Conservation (phyloP, 2,888 invertebrate species). For the Macaria liturata region DNA sequence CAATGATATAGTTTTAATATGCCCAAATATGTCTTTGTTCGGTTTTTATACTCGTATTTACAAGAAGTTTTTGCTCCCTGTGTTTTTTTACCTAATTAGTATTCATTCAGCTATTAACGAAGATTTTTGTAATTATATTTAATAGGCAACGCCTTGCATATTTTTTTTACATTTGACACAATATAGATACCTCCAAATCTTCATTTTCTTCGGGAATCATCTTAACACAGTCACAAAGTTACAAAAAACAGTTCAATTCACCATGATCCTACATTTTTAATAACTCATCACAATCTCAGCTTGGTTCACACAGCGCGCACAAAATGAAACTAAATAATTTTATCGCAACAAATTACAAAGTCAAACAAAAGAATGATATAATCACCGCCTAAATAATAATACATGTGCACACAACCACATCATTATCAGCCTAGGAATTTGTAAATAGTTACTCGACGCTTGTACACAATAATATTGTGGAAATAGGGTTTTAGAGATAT, state of each 20-base stretch:
- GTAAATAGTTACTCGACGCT: conserved; percentile 2
- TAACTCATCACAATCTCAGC: not conserved
- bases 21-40: no score
- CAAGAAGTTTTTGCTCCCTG: no score
- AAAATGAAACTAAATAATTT: conserved; percentile 25
- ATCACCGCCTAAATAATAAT: conserved; percentile 28
- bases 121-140: no score
- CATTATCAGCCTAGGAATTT: conserved; percentile 8
- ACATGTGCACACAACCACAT: not conserved
- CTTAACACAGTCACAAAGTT: not conserved
- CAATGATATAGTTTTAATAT: no score
- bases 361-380: conserved; percentile 34
- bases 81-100: no score
- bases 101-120: no score
- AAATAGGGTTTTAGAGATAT: not conserved
- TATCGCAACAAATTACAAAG: conserved; percentile 32
- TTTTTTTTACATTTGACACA: no score
- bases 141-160: no score
- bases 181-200: conserved; percentile 9
- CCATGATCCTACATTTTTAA: not conserved
- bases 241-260: not conserved
- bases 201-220: conserved; percentile 19
- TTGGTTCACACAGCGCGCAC: conserved; percentile 11
- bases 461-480: conserved; percentile 2
- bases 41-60: no score